A percentile compares a stretch with the other conserved stretches of the same genome.
These are phyloP conservation scores for Momotus momota DNA, from an alignment of 2,797 vertebrate species.

Conservation along the genomic window DNA sequence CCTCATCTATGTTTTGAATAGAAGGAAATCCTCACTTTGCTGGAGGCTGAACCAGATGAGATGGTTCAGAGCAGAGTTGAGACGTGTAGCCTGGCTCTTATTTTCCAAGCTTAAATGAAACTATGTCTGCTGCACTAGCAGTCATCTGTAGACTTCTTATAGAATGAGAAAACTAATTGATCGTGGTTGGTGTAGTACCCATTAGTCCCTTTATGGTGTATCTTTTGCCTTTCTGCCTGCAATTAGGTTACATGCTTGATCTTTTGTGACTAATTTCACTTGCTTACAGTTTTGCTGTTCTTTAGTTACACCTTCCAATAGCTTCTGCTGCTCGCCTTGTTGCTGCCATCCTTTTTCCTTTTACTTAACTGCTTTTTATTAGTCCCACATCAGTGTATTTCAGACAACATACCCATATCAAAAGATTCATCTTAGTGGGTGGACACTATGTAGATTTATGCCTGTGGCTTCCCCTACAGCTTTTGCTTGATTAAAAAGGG, in stretches of 20 bases:
- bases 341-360: neutral
- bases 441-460: accelerated
- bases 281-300: neutral
- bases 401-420: neutral
- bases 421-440: neutral
- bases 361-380: neutral
- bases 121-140: neutral
- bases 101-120: neutral
- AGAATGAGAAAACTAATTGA: neutral
- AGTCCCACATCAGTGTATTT: neutral
- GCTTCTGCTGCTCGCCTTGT: neutral
- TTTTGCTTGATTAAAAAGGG: neutral
- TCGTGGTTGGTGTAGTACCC: neutral
- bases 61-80: neutral
- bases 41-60: neutral
- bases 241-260: neutral
- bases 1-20: neutral
- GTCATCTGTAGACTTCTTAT: neutral
- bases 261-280: neutral
- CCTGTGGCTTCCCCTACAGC: neutral
- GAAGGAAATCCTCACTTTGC: neutral
- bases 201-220: neutral
- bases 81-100: neutral
- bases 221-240: neutral
- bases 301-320: neutral